phyloP scores from a whole-genome alignment of 2,888 invertebrate species.

The Orthosia gracilis region DNA sequence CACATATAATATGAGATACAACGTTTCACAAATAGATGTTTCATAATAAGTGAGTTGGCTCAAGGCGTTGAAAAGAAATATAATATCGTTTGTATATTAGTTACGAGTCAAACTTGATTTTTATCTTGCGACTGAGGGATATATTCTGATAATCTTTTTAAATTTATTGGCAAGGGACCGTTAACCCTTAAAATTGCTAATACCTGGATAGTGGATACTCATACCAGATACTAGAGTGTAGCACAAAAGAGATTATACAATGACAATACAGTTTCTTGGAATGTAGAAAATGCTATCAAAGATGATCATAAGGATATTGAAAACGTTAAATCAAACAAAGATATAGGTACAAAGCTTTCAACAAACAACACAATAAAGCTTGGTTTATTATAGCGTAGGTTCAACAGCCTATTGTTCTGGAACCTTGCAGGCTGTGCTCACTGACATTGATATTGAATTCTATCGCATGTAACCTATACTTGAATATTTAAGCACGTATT shows the following conservation, averaged over 20 bases:
- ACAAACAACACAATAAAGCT: slow-evolving; percentile 22
- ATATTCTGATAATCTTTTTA: slow-evolving; percentile 7
- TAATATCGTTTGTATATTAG: slow-evolving; percentile 52
- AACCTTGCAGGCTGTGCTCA: slow-evolving; percentile 29
- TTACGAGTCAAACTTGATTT: slow-evolving; percentile 26
- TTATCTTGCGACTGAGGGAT: slow-evolving; percentile 8
- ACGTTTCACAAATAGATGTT: slow-evolving; percentile 63
- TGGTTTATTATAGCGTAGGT: slow-evolving; percentile 52
- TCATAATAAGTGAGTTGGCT: slow-evolving; percentile 64
- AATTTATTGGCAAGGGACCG: not conserved
- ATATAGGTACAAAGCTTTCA: slow-evolving; percentile 5
- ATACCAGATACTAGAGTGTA: not conserved
- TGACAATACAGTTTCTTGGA: not conserved
- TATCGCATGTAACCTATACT: slow-evolving; percentile 34
- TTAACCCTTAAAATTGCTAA: not conserved
- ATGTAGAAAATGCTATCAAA: not conserved
- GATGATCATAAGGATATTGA: not conserved
- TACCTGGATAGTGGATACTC: no score
- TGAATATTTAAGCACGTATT: slow-evolving; percentile 44
- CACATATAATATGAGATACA: slow-evolving; percentile 44
- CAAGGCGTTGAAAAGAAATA: slow-evolving; percentile 61
- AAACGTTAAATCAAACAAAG: slow-evolving; percentile 3
- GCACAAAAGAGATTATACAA: not conserved
- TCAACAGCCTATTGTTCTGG: slow-evolving; percentile 60
- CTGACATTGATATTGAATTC: slow-evolving; percentile 54